Base-by-base conservation (phyloP, 1,140 invertebrate genomes). In the Zophobas atratus region DNA sequence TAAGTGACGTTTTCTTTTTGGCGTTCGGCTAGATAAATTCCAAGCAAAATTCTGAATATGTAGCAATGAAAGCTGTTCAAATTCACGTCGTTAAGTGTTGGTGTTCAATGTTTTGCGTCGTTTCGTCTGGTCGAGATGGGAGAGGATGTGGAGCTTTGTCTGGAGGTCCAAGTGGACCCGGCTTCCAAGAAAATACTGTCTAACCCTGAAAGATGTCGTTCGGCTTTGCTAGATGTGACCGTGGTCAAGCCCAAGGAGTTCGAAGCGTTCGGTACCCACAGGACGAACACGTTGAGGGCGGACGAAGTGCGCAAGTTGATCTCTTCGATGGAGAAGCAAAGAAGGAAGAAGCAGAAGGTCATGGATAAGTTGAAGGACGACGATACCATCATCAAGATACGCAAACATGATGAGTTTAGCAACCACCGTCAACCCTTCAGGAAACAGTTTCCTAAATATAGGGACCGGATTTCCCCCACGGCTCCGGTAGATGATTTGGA, bases 81-180 rank as follows among this genome's bases (percentile, higher is more conserved):
- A 43, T 67, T 43, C n/a, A 67, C 8, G 39, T 67, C 43, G n/a
- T 41, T 67, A 5, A 33, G 60, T 67, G 60, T 67, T 67, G 38
- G 35, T 63, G 60, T 67, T 67, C 38, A 67, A 20, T 67, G 60
- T 67, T 0, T 1, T 67, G 33, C 8, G 39, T 67, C 39, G 20
- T 34, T 67, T 57, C 32, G 67, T 43, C 70, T 55, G n/a, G 72
- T 41, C 38, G 76, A 74, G 6, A 75, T 73, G 39, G 73, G 75
- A 36, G 82, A 79, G 56, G 71, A 82, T 49, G 70, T 79, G 3
- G 79, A 83, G 75, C 48, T 83, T 2, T 81, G 77, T 60, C 53
- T 83, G 8, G 82, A 83, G 53, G 77, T 82, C 32, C 81, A 83
- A 75, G 75, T 83, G 71, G 81, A 83, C 75, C 77, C 81, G 34